Base-by-base conservation (phyloP, 2,113 vertebrate species). In the Eleginops maclovinus region DNA sequence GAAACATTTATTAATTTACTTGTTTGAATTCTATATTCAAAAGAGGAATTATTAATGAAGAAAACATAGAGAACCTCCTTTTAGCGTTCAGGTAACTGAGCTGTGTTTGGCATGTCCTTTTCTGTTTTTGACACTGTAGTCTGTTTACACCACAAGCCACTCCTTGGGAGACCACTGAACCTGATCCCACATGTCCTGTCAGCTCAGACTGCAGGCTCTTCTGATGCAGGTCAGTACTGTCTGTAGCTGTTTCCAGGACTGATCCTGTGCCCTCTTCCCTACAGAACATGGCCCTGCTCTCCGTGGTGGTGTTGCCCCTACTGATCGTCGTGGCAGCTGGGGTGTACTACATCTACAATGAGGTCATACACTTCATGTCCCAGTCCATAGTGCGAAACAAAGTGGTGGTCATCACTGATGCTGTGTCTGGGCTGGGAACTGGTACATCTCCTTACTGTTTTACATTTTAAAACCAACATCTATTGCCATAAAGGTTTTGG, bases 381-480 rank as follows among this genome's bases (percentile, higher is more conserved):
- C 97, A 96, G 83, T 97, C 97, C 44, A 91, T 95, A 0, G 96
- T 97, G 85, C 94, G 95, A 76, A 99, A 99, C 94, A 98, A 98
- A 90, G 98, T 99, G 55, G 96, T 99, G 77, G 97, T 98, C 86
- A 96, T 99, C 87, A 97, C 96, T 0, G 98, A 99, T 68, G 97
- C 97, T 50, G 94, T 96, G 68, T 98, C 98, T 0, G 97, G 96
- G 15, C 91, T 97, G 66, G 98, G 98, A 76, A 94, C 94, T 53
- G 98, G 98, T 99, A 94, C 97, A 85, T 67, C 1, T 83, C 68
- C 16, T 7, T 4, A 2, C 51, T 81, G 21, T 41, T 72, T 24
- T 59, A 15, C 36, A 58, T 60, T 26, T 64, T 75, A 28, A 24
- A 53, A 9, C 2, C 54, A 15, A 9, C 59, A 61, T 1, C 22